Evolutionary conservation across 1,140 invertebrate species (phyloP).

Genomic region (Hylyphantes graminicola): DNA sequence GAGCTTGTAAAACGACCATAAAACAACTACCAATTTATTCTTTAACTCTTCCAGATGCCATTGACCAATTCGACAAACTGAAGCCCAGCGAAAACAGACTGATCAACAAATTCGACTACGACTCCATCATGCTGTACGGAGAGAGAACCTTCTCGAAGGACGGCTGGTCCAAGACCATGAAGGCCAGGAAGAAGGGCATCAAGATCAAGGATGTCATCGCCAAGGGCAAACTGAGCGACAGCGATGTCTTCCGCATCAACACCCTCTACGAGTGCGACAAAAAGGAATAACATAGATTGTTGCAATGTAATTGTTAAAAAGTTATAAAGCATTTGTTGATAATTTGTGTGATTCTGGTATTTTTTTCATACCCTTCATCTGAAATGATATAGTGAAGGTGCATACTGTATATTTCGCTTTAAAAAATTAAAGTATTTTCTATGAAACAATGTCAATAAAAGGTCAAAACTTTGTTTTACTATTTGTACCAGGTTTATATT

Average conservation of each 20-base stretch:
- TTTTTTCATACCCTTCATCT: no score
- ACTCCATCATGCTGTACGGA: conserved; percentile 68
- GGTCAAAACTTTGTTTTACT: no score
- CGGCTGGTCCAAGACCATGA: conserved; percentile 65
- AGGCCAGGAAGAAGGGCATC: conserved; percentile 62
- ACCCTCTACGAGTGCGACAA: conserved; percentile 65
- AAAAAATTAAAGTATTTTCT: no score
- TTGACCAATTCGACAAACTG: conserved; percentile 62
- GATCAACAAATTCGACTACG: conserved; percentile 66
- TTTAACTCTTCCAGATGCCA: conserved; percentile 32
- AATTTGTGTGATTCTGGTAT: no score
- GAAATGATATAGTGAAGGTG: no score
- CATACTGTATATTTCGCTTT: no score
- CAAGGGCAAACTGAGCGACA: conserved; percentile 64
- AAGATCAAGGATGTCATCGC: conserved; percentile 65
- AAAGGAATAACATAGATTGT: conserved; percentile 2
- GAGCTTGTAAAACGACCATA: neutral
- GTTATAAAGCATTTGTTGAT: no score
- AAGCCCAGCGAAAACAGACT: conserved; percentile 59
- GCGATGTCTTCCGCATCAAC: conserved; percentile 66
- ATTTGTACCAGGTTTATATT: no score
- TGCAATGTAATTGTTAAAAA: no score
- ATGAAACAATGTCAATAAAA: no score
- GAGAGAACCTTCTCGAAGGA: conserved; percentile 66
- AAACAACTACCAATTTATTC: neutral